Base-by-base conservation (phyloP, 2,113 vertebrate genomes). In the Gobio gobio region DNA sequence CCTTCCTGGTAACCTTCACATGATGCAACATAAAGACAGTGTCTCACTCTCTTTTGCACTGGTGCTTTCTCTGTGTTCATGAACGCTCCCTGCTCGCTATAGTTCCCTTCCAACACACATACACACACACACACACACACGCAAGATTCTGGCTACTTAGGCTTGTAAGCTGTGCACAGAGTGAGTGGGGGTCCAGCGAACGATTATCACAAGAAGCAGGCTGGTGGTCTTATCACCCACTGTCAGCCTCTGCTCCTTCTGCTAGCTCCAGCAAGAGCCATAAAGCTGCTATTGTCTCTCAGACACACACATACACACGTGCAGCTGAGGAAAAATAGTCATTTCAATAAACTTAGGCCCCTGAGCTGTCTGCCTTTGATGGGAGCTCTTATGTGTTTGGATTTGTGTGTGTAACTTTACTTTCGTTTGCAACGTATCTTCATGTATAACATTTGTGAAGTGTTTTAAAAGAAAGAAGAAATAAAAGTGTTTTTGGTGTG, bases 171-270 rank as follows among this genome's bases (percentile, higher is more conserved):
- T 87, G 84, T 74, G 84, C 47, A 83, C 29, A 70, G 77, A 76
- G 74, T 83, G 92, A 93, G 90, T 91, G 91, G 87, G 92, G 93
- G 94, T 95, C 93, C 94, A 64, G 91, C 91, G 91, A 91, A 93
- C 90, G 93, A 95, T 95, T 95, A 95, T 94, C 94, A 91, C 91
- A 91, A 92, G 90, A 80, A 90, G 93, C 94, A 98, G 96, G 96
- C 97, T 96, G 97, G 95, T 96, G 95, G 95, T 94, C 97, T 99
- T 99, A 99, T 99, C 98, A 97, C 96, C 96, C 96, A 96, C 96
- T 96, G 97, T 98, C 98, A 99, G 98, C 96, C 84, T 96, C 96
- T 97, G 96, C 96, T 95, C 96, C 96, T 97, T 97, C 96, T 97
- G 97, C 95, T 94, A 95, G 81, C 94, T 95, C 95, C 95, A 95